phyloP scores from a whole-genome alignment of 1,140 invertebrate genomes.

The Drosophila yakuba region DNA sequence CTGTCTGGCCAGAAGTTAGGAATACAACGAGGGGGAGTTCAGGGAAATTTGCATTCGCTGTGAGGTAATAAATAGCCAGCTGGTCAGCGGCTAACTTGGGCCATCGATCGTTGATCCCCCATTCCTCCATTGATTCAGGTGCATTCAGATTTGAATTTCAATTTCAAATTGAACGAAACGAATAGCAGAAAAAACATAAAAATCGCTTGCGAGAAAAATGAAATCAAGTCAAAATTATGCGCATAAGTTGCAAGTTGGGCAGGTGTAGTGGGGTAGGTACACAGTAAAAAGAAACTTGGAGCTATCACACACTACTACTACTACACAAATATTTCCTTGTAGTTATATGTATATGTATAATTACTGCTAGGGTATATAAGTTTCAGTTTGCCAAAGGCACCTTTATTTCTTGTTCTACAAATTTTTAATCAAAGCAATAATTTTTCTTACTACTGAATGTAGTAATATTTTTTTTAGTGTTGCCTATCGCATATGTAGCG shows the following conservation, averaged over 20 bases:
- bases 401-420: too few species aligned
- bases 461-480: background rate
- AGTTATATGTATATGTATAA: too few species aligned
- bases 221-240: slow-evolving; percentile 82
- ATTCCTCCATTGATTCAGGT: slow-evolving; percentile 30
- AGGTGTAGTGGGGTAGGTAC: background rate
- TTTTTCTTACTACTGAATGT: too few species aligned
- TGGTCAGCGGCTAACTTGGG: slow-evolving; percentile 48
- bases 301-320: too few species aligned
- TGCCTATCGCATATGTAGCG: slow-evolving; percentile 48
- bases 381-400: too few species aligned
- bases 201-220: slow-evolving; percentile 81
- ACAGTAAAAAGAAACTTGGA: background rate
- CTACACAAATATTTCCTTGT: too few species aligned
- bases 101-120: slow-evolving; percentile 63
- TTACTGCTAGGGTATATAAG: too few species aligned
- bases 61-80: slow-evolving; percentile 82
- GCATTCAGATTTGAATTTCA: slow-evolving; percentile 60
- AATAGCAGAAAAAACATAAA: slow-evolving; percentile 32
- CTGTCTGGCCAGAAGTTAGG: slow-evolving; percentile 10
- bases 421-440: too few species aligned
- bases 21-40: background rate
- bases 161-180: slow-evolving; percentile 79
- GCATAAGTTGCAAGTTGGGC: slow-evolving; percentile 61
- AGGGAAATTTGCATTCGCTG: slow-evolving; percentile 69